These are phyloP conservation scores for Oncorhynchus keta DNA, from an alignment of 2,113 vertebrate genomes.

Conservation along the genomic window DNA sequence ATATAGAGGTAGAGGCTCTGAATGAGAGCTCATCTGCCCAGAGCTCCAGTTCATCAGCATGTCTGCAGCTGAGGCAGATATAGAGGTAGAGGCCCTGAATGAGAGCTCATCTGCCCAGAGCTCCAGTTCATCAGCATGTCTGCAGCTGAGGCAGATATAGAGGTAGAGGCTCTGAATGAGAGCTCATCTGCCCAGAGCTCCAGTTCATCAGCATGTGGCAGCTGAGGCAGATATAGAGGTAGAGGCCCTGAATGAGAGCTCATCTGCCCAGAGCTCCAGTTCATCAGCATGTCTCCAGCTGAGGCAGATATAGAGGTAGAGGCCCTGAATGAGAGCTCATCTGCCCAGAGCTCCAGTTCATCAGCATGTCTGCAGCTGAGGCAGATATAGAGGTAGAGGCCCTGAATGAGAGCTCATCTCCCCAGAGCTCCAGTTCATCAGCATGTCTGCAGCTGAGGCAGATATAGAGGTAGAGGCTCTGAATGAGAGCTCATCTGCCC, in stretches of 20 bases:
- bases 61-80: too few species aligned
- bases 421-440: too few species aligned
- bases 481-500: too few species aligned
- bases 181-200: not conserved
- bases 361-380: conserved; percentile 18
- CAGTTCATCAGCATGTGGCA: conserved; percentile 25
- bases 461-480: too few species aligned
- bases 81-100: too few species aligned
- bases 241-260: conserved; percentile 59
- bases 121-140: conserved; percentile 23
- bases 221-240: conserved; percentile 12
- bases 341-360: conserved; percentile 1
- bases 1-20: too few species aligned
- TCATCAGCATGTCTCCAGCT: conserved; percentile 26
- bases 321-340: conserved; percentile 63
- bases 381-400: conserved; percentile 32
- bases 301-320: conserved; percentile 23
- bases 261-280: conserved; percentile 32
- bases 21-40: too few species aligned
- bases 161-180: conserved; percentile 35
- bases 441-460: too few species aligned
- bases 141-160: not conserved
- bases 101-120: too few species aligned
- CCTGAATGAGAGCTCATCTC: conserved; percentile 63
- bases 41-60: too few species aligned